phyloP scores from a whole-genome alignment of 2,113 vertebrate genomes.

The Pavo muticus region DNA sequence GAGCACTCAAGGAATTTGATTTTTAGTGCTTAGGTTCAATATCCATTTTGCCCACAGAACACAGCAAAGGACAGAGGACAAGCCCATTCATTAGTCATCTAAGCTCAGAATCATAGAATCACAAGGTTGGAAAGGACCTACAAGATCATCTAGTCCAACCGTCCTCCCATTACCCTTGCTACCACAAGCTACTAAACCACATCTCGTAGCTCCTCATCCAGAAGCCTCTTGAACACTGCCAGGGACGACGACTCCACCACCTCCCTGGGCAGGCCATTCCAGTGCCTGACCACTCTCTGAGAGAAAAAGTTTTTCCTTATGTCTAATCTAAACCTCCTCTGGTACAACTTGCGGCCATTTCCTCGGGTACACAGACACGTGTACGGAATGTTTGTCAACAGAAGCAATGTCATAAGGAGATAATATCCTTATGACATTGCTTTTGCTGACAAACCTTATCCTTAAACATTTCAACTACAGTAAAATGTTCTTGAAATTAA shows the following conservation, averaged over 20 bases:
- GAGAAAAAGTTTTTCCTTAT: too few relatives aligned
- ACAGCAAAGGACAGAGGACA: not conserved
- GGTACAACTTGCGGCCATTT: too few relatives aligned
- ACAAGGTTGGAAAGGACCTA: too few relatives aligned
- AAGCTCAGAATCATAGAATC: not conserved
- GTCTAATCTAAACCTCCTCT: too few relatives aligned
- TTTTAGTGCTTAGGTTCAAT: not conserved
- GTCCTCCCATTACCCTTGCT: too few relatives aligned
- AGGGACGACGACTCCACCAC: too few relatives aligned
- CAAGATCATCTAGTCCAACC: too few relatives aligned
- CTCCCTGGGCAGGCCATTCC: too few relatives aligned
- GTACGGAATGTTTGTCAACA: not conserved
- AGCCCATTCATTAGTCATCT: not conserved
- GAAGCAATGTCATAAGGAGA: not conserved
- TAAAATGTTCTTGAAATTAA: not conserved
- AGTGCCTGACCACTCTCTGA: too few relatives aligned
- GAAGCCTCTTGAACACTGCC: too few relatives aligned
- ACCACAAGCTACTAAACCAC: too few relatives aligned
- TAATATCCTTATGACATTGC: not conserved
- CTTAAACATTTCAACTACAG: not conserved
- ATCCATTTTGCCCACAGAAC: not conserved
- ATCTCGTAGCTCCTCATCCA: too few relatives aligned
- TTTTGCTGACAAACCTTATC: not conserved
- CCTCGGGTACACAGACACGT: rapidly evolving
- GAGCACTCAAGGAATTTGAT: not conserved